phyloP scores from a whole-genome alignment of 2,113 vertebrate genomes.

The Erythrolamprus reginae region DNA sequence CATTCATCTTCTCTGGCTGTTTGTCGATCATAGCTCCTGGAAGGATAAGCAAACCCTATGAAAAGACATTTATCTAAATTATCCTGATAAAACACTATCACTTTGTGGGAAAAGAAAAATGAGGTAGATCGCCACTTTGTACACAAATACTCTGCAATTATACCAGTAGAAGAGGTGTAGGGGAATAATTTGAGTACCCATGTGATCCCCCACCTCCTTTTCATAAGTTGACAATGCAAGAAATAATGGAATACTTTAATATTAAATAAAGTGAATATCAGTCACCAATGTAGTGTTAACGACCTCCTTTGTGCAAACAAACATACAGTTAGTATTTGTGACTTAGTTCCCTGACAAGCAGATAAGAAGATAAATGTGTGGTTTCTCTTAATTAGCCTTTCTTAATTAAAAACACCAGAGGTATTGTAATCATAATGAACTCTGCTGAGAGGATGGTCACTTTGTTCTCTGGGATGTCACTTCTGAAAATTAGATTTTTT shows the following conservation, averaged over 20 bases:
- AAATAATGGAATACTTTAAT: slow-evolving; percentile 12
- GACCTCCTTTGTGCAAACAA: slow-evolving; percentile 46
- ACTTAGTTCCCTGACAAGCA: slow-evolving; percentile 65
- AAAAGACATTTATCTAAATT: slow-evolving; percentile 74
- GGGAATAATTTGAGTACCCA: slow-evolving; percentile 4
- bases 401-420: slow-evolving; percentile 92
- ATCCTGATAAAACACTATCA: slow-evolving; percentile 67
- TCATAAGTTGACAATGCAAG: not conserved
- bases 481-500: slow-evolving; percentile 79
- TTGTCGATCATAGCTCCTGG: slow-evolving; percentile 68
- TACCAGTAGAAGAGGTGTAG: slow-evolving; percentile 27
- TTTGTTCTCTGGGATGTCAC: slow-evolving; percentile 78
- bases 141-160: slow-evolving; percentile 28
- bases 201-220: not conserved
- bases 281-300: slow-evolving; percentile 9
- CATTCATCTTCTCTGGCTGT: slow-evolving; percentile 59
- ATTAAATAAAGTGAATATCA: slow-evolving; percentile 25
- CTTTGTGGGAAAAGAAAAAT: slow-evolving; percentile 59
- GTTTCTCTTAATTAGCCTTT: slow-evolving; percentile 93
- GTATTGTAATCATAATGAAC: slow-evolving; percentile 94
- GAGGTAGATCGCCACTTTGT: slow-evolving; percentile 43
- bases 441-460: slow-evolving; percentile 84
- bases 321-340: slow-evolving; percentile 60
- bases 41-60: slow-evolving; percentile 62
- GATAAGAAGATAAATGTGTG: slow-evolving; percentile 79